Base-by-base conservation (phyloP, 1,140 invertebrate genomes). In the Eufriesea mexicana region DNA sequence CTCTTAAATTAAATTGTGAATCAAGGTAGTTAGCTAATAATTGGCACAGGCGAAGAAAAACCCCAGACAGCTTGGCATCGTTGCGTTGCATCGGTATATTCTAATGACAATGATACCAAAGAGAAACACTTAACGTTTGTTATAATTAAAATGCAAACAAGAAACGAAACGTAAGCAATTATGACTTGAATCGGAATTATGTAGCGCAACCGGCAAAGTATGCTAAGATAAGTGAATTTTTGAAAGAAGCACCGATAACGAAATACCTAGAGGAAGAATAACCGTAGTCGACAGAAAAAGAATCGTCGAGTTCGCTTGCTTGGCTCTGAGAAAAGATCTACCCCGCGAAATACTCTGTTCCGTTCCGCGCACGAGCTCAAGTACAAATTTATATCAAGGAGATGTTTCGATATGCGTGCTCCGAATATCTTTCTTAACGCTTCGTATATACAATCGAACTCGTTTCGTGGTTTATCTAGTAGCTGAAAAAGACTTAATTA, bases 11-110 rank as follows among this genome's bases (percentile, higher is more conserved):
- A 88, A 85, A 82, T 80, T 23, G 59, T 51, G 61, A 71, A 73
- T 64, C 81, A 74, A 76, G 64, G 82, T 64, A 77, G 85, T 84
- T 90, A 79, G 82, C 73, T 82, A 85, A 90, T 28, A 76, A 64
- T 86, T 90, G 86, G 88, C 87, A 87, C 57, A 70, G 42, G 76
- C n/a, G 54, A 79, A 72, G 64, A 73, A 82, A 84, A 79, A 86
- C 71, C 79, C 83, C 78, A 90, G 88, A 92, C 88, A 67, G 89
- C 87, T 77, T 88, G 89, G 88, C 87, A 89, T 87, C 89, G 66
- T 74, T 67, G 75, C 61, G 62, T 62, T 66, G 5, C 57, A 80
- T 73, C 68, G 57, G 51, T n/a, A 66, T 57, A 42, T 54, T 61
- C 16, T 59, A 49, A 28, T 16, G 23, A 14, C 18, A 4, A 61